A percentile compares a stretch with the other conserved stretches of the same genome.
Evolutionary conservation across 2,888 invertebrate species (phyloP).

Genomic region (Melikaiella ostensackeni): DNA sequence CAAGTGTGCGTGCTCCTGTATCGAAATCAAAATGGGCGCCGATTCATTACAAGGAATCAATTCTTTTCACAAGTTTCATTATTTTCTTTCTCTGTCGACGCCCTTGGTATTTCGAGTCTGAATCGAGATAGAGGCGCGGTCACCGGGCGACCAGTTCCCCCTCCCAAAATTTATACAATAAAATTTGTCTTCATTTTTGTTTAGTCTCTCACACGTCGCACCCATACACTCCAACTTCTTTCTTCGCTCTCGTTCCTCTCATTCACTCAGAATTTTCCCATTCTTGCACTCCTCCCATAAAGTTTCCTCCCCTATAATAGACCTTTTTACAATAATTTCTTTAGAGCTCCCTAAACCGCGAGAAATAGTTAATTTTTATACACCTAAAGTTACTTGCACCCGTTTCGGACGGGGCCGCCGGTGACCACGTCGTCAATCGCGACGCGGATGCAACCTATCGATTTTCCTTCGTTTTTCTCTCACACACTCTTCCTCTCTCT

Average conservation of each 20-base stretch:
- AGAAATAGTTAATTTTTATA: constrained; percentile 70
- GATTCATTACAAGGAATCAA: constrained; percentile 53
- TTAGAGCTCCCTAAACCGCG: constrained; percentile 54
- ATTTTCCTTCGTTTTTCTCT: constrained; percentile 44
- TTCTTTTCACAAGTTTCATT: constrained; percentile 44
- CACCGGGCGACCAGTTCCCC: constrained; percentile 71
- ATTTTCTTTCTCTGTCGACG: constrained; percentile 55
- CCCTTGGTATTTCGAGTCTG: constrained; percentile 66
- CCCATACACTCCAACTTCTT: constrained; percentile 27
- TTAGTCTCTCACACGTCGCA: constrained; percentile 16
- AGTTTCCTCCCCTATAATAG: constrained; percentile 64
- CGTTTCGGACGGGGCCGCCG: constrained; percentile 73
- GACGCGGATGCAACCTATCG: constrained; percentile 54
- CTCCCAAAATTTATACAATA: constrained; percentile 40
- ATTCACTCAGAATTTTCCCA: constrained; percentile 43
- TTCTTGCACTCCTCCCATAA: constrained; percentile 43
- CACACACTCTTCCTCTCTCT: constrained; percentile 44
- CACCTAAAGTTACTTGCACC: constrained; percentile 75
- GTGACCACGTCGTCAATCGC: constrained; percentile 68
- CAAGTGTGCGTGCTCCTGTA: constrained; percentile 64
- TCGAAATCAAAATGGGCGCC: constrained; percentile 71
- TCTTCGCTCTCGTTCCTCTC: constrained; percentile 46
- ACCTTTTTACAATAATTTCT: constrained; percentile 72
- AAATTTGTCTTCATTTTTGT: constrained; percentile 30
- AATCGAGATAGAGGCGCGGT: constrained; percentile 68